Conservation (phyloP, 2,113 vertebrate genomes). For the Coptodon rendalli region DNA sequence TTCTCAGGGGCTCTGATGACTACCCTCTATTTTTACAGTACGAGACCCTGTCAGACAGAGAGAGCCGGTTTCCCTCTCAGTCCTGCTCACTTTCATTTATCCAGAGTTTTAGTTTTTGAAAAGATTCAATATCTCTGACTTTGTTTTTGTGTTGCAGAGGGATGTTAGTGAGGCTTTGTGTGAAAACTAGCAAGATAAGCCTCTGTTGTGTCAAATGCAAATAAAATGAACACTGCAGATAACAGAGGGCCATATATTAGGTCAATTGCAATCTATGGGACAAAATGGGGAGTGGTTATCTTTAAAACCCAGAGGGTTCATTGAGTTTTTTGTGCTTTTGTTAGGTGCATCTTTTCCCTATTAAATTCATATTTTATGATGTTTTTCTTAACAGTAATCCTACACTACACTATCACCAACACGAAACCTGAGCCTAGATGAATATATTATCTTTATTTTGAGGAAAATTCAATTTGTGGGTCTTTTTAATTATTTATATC, state of each 20-base stretch:
- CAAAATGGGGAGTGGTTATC: constrained; percentile 22
- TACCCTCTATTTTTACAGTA: not conserved
- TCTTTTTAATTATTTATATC: not conserved
- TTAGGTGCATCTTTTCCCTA: not conserved
- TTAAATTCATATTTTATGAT: not conserved
- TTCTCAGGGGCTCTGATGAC: not conserved
- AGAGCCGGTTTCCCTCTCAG: not conserved
- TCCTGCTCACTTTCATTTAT: not conserved
- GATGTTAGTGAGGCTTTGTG: constrained; percentile 15
- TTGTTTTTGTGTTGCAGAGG: constrained; percentile 13
- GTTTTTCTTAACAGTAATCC: not conserved
- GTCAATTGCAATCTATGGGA: constrained; percentile 49
- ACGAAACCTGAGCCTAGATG: not conserved
- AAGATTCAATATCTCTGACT: constrained; percentile 34
- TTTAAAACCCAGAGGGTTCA: constrained; percentile 16
- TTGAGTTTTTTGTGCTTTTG: not conserved
- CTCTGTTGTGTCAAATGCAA: constrained; percentile 48
- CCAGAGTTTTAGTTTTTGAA: not conserved
- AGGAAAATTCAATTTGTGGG: not conserved
- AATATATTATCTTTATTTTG: not conserved
- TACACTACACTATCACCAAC: not conserved
- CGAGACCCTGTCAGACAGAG: not conserved
- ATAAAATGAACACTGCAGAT: constrained; percentile 50
- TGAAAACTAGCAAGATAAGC: constrained; percentile 47
- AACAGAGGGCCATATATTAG: constrained; percentile 36